phyloP scores from a whole-genome alignment of 2,797 vertebrate species.

The Ctenopoma kingsleyae region DNA sequence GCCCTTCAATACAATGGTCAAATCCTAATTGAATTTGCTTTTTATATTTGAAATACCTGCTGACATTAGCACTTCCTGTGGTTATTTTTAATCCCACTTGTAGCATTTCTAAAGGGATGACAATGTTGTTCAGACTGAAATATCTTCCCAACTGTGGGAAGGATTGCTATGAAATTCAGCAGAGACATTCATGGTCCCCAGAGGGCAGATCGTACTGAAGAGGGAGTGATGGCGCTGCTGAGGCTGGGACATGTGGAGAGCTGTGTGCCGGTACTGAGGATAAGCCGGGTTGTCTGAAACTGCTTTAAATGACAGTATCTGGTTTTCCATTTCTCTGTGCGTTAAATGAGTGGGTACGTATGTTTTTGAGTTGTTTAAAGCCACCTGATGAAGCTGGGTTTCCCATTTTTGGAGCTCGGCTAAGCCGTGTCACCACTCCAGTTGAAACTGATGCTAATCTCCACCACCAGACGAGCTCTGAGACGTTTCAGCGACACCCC shows the following conservation, averaged over 20 bases:
- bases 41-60: conserved; percentile 50
- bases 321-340: too few relatives aligned
- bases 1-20: conserved; percentile 29
- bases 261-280: too few relatives aligned
- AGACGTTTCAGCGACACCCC: not conserved
- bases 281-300: too few relatives aligned
- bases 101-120: not conserved
- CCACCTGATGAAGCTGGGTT: too few relatives aligned
- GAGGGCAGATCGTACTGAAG: conserved; percentile 11
- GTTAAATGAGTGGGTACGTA: too few relatives aligned
- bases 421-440: not conserved
- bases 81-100: conserved; percentile 14
- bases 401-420: not conserved
- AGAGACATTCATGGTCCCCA: too few relatives aligned
- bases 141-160: conserved; percentile 12
- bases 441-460: conserved; percentile 11
- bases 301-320: too few relatives aligned
- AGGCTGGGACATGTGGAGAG: too few relatives aligned
- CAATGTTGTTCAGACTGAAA: conserved; percentile 1
- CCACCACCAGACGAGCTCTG: not conserved
- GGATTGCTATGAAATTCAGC: not conserved
- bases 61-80: conserved; percentile 33
- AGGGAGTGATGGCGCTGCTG: too few relatives aligned
- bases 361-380: too few relatives aligned
- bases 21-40: conserved; percentile 54